phyloP scores from a whole-genome alignment of 2,888 invertebrate species.

The Tenthredo livida region DNA sequence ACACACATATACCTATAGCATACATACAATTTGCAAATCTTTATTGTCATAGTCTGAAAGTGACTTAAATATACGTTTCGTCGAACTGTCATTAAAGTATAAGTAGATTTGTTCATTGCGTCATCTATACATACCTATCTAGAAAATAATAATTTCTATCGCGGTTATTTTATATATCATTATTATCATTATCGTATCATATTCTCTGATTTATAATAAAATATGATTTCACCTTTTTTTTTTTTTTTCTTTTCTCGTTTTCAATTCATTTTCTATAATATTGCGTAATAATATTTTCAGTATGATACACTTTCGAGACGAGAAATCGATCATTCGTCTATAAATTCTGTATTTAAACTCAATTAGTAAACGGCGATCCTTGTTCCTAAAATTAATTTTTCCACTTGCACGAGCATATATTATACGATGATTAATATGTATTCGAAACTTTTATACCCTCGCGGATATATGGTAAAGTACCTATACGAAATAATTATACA shows the following conservation, averaged over 20 bases:
- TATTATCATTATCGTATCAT: no score
- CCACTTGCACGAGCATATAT: background rate
- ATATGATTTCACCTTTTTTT: no score
- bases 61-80: background rate
- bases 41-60: background rate
- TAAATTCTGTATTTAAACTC: no score
- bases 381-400: no score
- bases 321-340: no score
- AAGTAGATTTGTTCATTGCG: background rate
- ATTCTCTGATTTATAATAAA: no score
- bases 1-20: background rate
- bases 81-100: background rate
- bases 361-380: no score
- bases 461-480: background rate
- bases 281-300: no score
- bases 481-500: background rate
- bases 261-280: no score
- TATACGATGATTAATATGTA: background rate
- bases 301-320: no score
- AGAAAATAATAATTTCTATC: background rate
- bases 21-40: background rate
- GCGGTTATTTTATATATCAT: background rate
- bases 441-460: background rate
- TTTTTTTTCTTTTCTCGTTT: no score
- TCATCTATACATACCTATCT: background rate